Evolutionary conservation across 2,888 invertebrate genomes (phyloP).

Genomic region (Bombylius discolor): DNA sequence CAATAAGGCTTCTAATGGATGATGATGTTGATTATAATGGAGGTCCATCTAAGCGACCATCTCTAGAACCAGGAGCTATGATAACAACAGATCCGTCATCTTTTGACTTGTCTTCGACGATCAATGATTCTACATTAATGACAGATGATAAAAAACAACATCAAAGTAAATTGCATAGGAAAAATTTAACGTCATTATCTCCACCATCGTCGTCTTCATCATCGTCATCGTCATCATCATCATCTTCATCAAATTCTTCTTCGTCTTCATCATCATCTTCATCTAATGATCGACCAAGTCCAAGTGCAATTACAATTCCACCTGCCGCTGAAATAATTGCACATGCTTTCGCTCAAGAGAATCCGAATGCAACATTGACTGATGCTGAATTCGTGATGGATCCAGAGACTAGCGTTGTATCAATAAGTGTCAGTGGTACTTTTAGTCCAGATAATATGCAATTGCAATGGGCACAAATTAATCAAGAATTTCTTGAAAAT

Average conservation of each 20-base stretch:
- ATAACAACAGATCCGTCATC: too few relatives aligned
- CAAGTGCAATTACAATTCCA: slow-evolving; percentile 3
- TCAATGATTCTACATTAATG: background rate
- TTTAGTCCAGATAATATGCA: slow-evolving; percentile 6
- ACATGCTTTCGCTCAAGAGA: slow-evolving; percentile 3
- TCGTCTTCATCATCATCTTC: too few relatives aligned
- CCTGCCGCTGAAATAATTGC: slow-evolving; percentile 6
- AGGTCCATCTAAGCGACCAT: background rate
- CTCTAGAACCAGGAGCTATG: too few relatives aligned
- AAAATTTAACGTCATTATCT: background rate
- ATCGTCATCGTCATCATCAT: too few relatives aligned
- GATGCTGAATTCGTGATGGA: slow-evolving; percentile 7
- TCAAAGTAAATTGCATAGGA: background rate
- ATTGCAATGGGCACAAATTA: slow-evolving; percentile 6
- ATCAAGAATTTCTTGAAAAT: slow-evolving; percentile 4
- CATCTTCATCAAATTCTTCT: too few relatives aligned
- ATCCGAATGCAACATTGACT: slow-evolving; percentile 4
- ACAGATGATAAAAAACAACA: background rate
- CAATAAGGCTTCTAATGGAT: slow-evolving; percentile 3
- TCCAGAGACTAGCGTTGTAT: slow-evolving; percentile 4
- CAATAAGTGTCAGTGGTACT: slow-evolving; percentile 2
- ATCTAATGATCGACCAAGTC: background rate
- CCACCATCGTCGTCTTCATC: background rate
- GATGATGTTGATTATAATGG: background rate
- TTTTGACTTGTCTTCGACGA: too few relatives aligned